Evolutionary conservation across 2,888 invertebrate species (phyloP).

Genomic region (Catocala nupta): DNA sequence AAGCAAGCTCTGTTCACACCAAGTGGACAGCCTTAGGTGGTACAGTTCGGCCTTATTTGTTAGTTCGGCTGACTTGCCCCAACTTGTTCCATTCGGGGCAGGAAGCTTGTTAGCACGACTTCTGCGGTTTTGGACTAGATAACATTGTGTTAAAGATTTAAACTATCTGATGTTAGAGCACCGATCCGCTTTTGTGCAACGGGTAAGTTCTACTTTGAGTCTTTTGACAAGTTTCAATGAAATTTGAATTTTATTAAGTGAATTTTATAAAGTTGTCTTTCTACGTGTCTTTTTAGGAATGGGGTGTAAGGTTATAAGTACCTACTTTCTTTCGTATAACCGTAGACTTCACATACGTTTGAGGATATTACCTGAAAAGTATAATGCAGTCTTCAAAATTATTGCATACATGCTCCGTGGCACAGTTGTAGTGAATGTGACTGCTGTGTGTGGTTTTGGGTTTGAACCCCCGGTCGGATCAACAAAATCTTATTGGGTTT

Average conservation of each 20-base stretch:
- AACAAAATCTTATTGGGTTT: no score
- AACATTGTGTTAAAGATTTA: conserved; percentile 76
- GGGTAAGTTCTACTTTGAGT: conserved; percentile 11
- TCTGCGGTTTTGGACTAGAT: conserved; percentile 73
- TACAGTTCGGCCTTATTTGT: conserved; percentile 64
- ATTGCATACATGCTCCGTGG: no score
- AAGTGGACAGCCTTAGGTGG: conserved; percentile 61
- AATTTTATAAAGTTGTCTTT: no score
- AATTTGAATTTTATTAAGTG: not conserved
- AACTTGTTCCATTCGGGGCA: conserved; percentile 68
- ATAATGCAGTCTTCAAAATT: no score
- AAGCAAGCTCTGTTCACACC: conserved; percentile 28
- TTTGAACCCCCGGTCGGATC: no score
- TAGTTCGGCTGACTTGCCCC: conserved; percentile 68
- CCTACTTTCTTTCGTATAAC: no score
- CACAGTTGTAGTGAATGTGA: no score
- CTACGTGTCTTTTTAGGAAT: no score
- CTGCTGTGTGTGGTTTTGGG: no score
- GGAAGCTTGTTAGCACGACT: conserved; percentile 80
- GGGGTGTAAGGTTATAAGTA: no score
- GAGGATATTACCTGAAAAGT: no score
- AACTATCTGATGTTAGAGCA: conserved; percentile 57
- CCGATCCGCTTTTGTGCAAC: conserved; percentile 26
- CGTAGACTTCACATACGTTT: no score
- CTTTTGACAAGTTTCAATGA: not conserved